phyloP scores from a whole-genome alignment of 2,797 vertebrate genomes.

The Takifugu rubripes region DNA sequence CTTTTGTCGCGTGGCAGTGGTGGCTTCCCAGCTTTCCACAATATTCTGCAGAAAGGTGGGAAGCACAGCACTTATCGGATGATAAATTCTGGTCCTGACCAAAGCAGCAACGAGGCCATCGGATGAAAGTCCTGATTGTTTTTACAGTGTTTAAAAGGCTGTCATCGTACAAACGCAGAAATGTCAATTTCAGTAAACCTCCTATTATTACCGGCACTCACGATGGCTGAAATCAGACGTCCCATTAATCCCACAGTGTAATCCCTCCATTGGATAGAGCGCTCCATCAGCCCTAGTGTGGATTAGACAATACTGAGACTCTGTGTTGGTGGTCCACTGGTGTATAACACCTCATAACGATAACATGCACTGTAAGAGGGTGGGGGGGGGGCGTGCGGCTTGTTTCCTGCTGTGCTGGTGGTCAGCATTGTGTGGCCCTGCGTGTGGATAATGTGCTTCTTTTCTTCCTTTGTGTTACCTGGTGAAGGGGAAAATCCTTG shows the following conservation, averaged over 20 bases:
- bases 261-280: conserved; percentile 63
- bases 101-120: no score
- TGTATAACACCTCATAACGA: conserved; percentile 72
- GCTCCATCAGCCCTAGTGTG: conserved; percentile 58
- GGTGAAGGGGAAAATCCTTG: conserved; percentile 75
- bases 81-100: no score
- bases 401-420: conserved; percentile 53
- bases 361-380: conserved; percentile 50
- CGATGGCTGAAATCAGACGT: conserved; percentile 73
- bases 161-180: conserved; percentile 12
- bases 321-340: conserved; percentile 74
- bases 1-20: no score
- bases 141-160: conserved; percentile 3
- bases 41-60: no score
- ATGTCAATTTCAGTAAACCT: conserved; percentile 40
- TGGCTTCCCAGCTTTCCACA: no score
- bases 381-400: conserved; percentile 31
- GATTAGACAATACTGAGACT: conserved; percentile 73
- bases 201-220: conserved; percentile 48
- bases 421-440: conserved; percentile 52
- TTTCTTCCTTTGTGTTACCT: conserved; percentile 71
- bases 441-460: conserved; percentile 67
- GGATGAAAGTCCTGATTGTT: no score
- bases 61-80: no score
- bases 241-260: conserved; percentile 71